Base-by-base conservation (phyloP, 1,140 invertebrate genomes). In the Anastrepha obliqua region DNA sequence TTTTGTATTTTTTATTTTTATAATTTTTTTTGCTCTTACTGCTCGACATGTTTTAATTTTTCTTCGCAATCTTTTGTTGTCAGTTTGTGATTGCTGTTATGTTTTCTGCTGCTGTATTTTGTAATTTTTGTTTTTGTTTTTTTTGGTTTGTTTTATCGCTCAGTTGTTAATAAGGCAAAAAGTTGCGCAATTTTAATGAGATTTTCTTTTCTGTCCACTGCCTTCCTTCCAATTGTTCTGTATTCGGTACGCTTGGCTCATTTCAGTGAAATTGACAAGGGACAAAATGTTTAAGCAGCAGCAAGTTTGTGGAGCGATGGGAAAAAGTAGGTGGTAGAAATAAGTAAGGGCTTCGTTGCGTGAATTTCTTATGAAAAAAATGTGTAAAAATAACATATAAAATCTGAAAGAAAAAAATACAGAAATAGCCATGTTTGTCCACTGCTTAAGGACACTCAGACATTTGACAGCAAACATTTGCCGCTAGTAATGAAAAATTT, bases 141-240 rank as follows among this genome's bases (percentile, higher is more conserved):
- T 87, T 47, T 62, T 87, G 5, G 11, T 17, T 44, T 67, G 17
- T 20, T 74, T 55, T 81, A 47, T 60, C 13, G 59, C 78, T 86
- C 13, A 8, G 64, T 86, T 88, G 87, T 88, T 92, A 92, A 92
- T 91, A 92, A 92, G 91, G 88, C 90, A 92, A 90, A 92, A 90
- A 90, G 89, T 91, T 92, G 90, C 89, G 89, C 91, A 92, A 92
- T 92, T 91, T 92, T 89, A 91, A 91, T 92, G 91, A 88, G 87
- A 88, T 44, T 85, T 88, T 88, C 60, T 47, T 9, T 55, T 81
- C 15, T 65, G 29, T 62, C 85, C 85, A 60, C 20, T 60, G 58
- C 85, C 85, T 6, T 39, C 17, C 78, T 85, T 29, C 85, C 85
- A 60, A 59, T 60, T 58, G 55, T 85, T 11, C 15, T 20, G 85